Base-by-base conservation (phyloP, 2,113 vertebrate genomes). In the Hemiprocne comata region DNA sequence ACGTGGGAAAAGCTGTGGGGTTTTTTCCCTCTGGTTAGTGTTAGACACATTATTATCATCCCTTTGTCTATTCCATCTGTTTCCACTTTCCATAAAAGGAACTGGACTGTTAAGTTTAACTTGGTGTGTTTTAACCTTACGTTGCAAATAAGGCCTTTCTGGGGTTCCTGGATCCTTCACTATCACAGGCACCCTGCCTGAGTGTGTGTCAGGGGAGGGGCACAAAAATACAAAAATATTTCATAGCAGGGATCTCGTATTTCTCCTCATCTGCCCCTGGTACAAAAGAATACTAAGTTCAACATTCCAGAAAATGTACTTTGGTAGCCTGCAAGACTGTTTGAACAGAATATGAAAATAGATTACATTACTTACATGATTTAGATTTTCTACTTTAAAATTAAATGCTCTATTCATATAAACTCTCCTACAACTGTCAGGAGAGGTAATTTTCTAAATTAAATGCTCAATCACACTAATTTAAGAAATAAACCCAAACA, bases 1-100 rank as follows among this genome's bases (percentile, higher is more conserved):
- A 11, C 29, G 64, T 69, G 62, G 55, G 62, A 91, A 77, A 38
- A 29, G 61, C 36, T 38, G 79, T 10, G 8, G 58, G 44, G 8
- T 54, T 17, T 46, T 42, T 44, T 7, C 10, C 10, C 75, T 57
- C 89, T 73, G 89, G 53, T 61, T 86, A 88, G 67, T 0, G 2
- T 86, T 86, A 77, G 76, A 61, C 87, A 77, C 20, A 13, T 65
- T 51, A 85, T 61, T 53, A 29, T 71, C 73, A 19, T 15, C 55
- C 83, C 73, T 89, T 94, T 87, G 88, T 81, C 91, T 88, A 1
- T 17, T 88, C 79, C 72, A 69, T 62, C 89, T 92, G 64, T 77
- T 95, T 90, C 72, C 67, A 90, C 86, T 88, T 90, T 55, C 64
- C 87, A 81, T 11, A 54, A 78, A 86, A 87, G 66, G 13, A 15